These are phyloP conservation scores for Pachycephala philippinensis DNA, from an alignment of 2,113 vertebrate genomes.

Conservation along the genomic window DNA sequence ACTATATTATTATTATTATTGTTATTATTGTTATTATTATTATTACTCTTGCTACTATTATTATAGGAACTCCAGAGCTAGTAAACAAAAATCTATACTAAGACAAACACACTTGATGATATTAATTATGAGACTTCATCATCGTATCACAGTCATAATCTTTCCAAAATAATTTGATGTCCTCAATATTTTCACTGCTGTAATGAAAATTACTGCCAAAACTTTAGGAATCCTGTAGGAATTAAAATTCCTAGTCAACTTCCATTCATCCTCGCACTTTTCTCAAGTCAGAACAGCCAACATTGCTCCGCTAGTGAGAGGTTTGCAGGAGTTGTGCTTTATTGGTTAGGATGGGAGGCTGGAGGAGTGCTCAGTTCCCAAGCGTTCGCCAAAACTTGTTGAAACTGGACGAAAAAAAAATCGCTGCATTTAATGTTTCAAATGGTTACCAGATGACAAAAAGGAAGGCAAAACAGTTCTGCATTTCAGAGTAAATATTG, in stretches of 20 bases:
- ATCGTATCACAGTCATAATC: not conserved
- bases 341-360: not conserved
- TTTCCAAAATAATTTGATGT: not conserved
- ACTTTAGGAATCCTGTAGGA: not conserved
- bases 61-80: not conserved
- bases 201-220: not conserved
- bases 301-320: not conserved
- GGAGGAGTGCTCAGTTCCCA: conserved; percentile 25
- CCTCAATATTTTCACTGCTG: not conserved
- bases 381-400: conserved; percentile 61
- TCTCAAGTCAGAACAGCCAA: not conserved
- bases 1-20: not conserved
- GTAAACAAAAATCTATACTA: not conserved
- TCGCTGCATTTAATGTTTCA: not conserved
- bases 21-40: not conserved
- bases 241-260: not conserved
- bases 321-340: not conserved
- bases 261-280: not conserved
- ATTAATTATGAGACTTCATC: not conserved
- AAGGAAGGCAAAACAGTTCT: not conserved
- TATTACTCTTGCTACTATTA: not conserved
- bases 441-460: conserved; percentile 34
- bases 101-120: not conserved
- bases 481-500: conserved; percentile 16
- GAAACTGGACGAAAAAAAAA: conserved; percentile 20